Base-by-base conservation (phyloP, 2,888 invertebrate species). In the Agrotis exclamationis region DNA sequence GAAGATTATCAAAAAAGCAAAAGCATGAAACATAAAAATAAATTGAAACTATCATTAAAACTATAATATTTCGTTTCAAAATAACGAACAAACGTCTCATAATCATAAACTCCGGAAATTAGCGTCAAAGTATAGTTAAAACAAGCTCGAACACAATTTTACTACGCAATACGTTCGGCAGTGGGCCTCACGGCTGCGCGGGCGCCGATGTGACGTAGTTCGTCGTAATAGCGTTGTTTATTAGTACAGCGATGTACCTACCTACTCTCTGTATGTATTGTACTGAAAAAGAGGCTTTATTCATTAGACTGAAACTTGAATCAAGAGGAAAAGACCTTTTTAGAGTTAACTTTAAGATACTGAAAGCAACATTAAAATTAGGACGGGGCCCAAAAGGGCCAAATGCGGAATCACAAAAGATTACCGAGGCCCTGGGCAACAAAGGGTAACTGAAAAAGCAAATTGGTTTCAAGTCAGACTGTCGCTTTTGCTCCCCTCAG, bases 181-280 rank as follows among this genome's bases (percentile, higher is more conserved):
- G 59, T 65, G 81, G 76, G 82, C 78, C 79, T 81, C 78, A 67
- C 63, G 33, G 48, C 59, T 58, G 66, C 66, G 73, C 81, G 56
- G 5, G 58, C 65, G 65, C 65, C 62, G 39, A 33, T 51, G 66
- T 79, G 73, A 79, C 85, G 73, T 73, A 71, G 47, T 14, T 48
- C 44, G 18, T 74, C 66, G 66, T 82, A 74, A 84, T 70, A 51
- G 56, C 69, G 20, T 44, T 71, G 57, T 81, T 83, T 74, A 81
- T 78, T 74, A 51, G 47, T 51, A 63, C 67, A 28, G n/a, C 66
- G 20, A 71, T 56, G 56, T 77, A 57, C 28, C 53, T 20, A 66
- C 51, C 59, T 71, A 67, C 56, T 81, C 48, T 57, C 22, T 16
- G 22, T 5, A 28, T 50, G 48, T 33, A 45, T 28, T 3, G 0